Conservation (phyloP, 2,113 vertebrate species). For the Xiphophorus couchianus region DNA sequence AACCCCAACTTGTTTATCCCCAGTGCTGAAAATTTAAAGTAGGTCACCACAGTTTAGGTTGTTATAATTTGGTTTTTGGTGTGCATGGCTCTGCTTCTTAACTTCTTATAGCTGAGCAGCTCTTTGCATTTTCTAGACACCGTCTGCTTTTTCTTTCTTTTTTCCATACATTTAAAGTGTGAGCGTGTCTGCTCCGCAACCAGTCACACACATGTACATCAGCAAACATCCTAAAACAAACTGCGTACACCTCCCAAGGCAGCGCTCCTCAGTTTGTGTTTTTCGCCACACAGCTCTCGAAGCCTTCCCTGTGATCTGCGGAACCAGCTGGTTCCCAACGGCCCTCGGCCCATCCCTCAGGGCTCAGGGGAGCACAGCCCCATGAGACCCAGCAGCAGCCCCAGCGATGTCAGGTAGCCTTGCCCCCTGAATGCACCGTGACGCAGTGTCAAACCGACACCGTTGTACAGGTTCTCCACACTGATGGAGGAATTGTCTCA, state of each 20-base stretch:
- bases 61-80: not conserved
- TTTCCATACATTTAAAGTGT: not conserved
- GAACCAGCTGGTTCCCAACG: slow-evolving; percentile 86
- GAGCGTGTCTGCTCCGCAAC: slow-evolving; percentile 26
- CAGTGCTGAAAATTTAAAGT: slow-evolving; percentile 94
- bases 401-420: slow-evolving; percentile 94
- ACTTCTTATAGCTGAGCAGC: slow-evolving; percentile 9
- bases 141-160: not conserved
- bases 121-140: slow-evolving; percentile 13
- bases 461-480: not conserved
- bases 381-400: slow-evolving; percentile 86
- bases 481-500: slow-evolving; percentile 19
- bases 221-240: slow-evolving; percentile 41
- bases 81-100: slow-evolving; percentile 55
- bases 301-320: slow-evolving; percentile 89
- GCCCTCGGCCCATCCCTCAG: slow-evolving; percentile 84
- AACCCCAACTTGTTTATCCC: slow-evolving; percentile 96
- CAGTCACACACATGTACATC: slow-evolving; percentile 26
- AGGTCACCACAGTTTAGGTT: slow-evolving; percentile 33
- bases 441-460: slow-evolving; percentile 2
- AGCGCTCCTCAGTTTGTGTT: slow-evolving; percentile 83
- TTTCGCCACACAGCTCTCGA: slow-evolving; percentile 90
- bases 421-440: slow-evolving; percentile 28
- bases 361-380: slow-evolving; percentile 81
- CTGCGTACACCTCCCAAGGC: slow-evolving; percentile 30